phyloP scores from a whole-genome alignment of 1,140 invertebrate genomes.

The Kradibia gibbosae region DNA sequence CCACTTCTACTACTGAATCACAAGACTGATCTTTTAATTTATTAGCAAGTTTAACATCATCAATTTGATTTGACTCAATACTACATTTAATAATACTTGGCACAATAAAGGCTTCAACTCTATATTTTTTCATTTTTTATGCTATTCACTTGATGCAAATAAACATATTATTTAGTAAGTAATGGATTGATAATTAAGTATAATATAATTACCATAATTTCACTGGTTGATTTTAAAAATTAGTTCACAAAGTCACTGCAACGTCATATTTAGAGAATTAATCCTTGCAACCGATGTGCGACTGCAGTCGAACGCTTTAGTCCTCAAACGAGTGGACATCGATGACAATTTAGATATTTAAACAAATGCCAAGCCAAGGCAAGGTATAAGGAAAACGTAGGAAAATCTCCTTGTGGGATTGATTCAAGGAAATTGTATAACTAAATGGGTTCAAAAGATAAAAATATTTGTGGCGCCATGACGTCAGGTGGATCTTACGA shows the following conservation, averaged over 20 bases:
- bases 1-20: conserved; percentile 14
- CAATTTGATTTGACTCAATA: conserved; percentile 40
- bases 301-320: too few species aligned
- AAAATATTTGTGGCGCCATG: conserved; percentile 10
- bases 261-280: too few species aligned
- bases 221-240: not conserved
- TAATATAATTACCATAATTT: not conserved
- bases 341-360: too few species aligned
- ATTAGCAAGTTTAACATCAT: conserved; percentile 48
- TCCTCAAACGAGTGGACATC: too few species aligned
- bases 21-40: conserved; percentile 42
- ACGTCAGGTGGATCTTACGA: conserved; percentile 39
- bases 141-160: not conserved
- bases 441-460: not conserved
- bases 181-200: not conserved
- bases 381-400: too few species aligned
- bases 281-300: too few species aligned
- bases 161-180: not conserved
- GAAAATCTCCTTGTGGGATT: too few species aligned
- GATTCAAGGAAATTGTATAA: too few species aligned
- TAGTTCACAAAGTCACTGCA: too few species aligned
- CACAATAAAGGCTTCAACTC: conserved; percentile 65
- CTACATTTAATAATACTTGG: conserved; percentile 48
- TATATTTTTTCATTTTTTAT: conserved; percentile 56
- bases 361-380: too few species aligned